phyloP scores from a whole-genome alignment of 1,140 invertebrate species.

The Drosophila malerkotliana region DNA sequence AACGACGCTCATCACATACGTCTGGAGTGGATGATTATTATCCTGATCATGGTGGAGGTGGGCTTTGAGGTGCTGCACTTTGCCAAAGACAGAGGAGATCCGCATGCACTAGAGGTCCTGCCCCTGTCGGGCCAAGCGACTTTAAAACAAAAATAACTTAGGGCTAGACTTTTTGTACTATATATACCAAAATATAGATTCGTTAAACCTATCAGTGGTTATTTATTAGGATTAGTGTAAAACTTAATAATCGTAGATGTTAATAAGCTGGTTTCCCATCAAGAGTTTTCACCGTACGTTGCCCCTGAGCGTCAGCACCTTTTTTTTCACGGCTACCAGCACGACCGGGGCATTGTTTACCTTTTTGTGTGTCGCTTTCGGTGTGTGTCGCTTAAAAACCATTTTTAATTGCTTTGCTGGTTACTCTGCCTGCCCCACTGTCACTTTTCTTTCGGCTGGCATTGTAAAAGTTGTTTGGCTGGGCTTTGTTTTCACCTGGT shows the following conservation, averaged over 20 bases:
- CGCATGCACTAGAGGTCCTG: conserved; percentile 22
- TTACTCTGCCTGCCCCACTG: conserved; percentile 42
- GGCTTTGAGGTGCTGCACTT: conserved; percentile 94
- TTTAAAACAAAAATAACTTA: neutral
- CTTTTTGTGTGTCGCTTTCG: conserved; percentile 40
- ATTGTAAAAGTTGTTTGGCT: conserved; percentile 72
- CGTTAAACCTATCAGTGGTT: neutral
- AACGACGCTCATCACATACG: conserved; percentile 95
- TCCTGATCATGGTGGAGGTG: conserved; percentile 97
- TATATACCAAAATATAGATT: conserved; percentile 3
- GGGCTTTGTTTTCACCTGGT: conserved; percentile 68
- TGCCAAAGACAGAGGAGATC: conserved; percentile 59
- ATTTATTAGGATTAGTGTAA: too few relatives aligned
- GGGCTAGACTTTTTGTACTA: conserved; percentile 11
- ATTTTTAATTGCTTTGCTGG: conserved; percentile 50
- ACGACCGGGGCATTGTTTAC: conserved; percentile 22
- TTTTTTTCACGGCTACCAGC: neutral
- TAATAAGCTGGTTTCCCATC: neutral
- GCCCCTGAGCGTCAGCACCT: neutral
- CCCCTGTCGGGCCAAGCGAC: conserved; percentile 10
- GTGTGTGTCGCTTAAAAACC: conserved; percentile 31
- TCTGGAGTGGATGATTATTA: conserved; percentile 98
- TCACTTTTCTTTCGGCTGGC: conserved; percentile 65
- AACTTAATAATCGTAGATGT: too few relatives aligned
- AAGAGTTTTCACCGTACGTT: neutral